Evolutionary conservation across 1,140 invertebrate genomes (phyloP), one percentile per base, ranked within the genome.

Genomic region (Drosophila mauritiana): DNA sequence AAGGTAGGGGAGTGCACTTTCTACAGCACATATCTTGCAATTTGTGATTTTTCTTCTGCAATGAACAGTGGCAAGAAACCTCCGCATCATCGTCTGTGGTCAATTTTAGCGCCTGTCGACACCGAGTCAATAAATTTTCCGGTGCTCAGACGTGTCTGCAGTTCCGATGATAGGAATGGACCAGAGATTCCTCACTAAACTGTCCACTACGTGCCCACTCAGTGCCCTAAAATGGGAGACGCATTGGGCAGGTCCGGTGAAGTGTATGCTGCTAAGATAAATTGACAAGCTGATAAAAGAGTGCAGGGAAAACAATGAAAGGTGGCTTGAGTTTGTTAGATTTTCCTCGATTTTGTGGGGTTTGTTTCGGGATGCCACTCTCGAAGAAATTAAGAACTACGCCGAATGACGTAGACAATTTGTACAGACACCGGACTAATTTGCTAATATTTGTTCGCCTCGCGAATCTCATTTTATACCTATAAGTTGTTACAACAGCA

Each of bases 241-340:
- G 72, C 56, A 84, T 73, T 80, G 76, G 54, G 51, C 45, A 20
- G 27, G 49, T 40, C 15, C 13, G 34, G 20, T 3, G 52, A 48
- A 58, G 40, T 63, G 54, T 27, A 39, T 20, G 15, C 42, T 40
- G 45, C 12, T n/a, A 49, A 69, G 75, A 78, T 68, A 83, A 80
- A 86, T 88, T 88, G 83, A 79, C 79, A 79, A 36, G 56, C 49
- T 75, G 78, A 86, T 88, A 86, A 86, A 81, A 65, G 74, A 20
- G 43, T n/a, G 34, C 39, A 43, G 36, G 25, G 58, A 55, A 74
- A 69, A 58, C 52, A 70, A 59, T 59, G 27, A 36, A 25, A n/a
- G 11, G 27, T 42, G n/a, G 31, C 10, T 1, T 55, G 11, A 20
- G 22, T 53, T 13, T 20, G 20, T 15, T 11, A 45, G 27, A 62